Evolutionary conservation across 2,888 invertebrate genomes (phyloP).

Genomic region (Heliconius hortense): DNA sequence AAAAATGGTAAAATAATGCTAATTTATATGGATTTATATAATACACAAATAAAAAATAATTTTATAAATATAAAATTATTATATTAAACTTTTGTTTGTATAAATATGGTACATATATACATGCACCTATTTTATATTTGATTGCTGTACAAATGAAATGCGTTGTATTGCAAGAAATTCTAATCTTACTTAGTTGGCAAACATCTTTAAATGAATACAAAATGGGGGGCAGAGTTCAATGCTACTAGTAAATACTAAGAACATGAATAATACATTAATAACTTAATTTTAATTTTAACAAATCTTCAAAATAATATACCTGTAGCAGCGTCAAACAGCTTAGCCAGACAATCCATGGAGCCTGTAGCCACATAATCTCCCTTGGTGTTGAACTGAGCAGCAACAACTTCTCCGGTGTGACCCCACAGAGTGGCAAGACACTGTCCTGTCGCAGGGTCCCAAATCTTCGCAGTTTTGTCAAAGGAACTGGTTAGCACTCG

Average conservation of each 20-base stretch:
- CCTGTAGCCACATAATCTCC: conserved; percentile 86
- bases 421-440: conserved; percentile 87
- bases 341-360: conserved; percentile 89
- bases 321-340: conserved; percentile 86
- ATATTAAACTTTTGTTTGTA: too few relatives aligned
- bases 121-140: too few relatives aligned
- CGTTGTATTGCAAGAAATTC: too few relatives aligned
- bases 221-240: background rate
- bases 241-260: background rate
- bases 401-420: conserved; percentile 88
- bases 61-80: too few relatives aligned
- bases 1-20: conserved; percentile 23
- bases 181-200: too few relatives aligned
- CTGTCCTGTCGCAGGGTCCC: conserved; percentile 85
- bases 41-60: background rate
- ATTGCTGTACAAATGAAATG: too few relatives aligned
- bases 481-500: conserved; percentile 90
- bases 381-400: conserved; percentile 85
- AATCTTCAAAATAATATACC: conserved; percentile 60
- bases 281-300: background rate
- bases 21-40: conserved; percentile 17
- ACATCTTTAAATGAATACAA: background rate
- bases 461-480: conserved; percentile 89
- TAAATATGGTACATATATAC: too few relatives aligned
- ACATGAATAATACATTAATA: background rate